phyloP scores from a whole-genome alignment of 2,888 invertebrate species.

The Eupithecia inturbata region DNA sequence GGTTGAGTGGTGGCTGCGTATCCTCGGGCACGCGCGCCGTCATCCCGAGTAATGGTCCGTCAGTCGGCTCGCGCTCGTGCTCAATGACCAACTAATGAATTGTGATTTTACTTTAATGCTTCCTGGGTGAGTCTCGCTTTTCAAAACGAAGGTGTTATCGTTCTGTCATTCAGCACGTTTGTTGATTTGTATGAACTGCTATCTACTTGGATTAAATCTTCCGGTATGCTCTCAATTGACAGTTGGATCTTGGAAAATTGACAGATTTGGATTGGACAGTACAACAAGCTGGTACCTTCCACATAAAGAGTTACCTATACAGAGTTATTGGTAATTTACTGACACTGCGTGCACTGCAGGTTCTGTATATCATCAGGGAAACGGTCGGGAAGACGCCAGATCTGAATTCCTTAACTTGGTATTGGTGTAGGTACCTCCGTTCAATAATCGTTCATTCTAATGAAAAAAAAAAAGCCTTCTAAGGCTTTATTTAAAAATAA shows the following conservation, averaged over 20 bases:
- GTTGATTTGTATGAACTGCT: slow-evolving; percentile 29
- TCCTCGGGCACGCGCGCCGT: slow-evolving; percentile 78
- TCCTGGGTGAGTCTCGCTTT: slow-evolving; percentile 72
- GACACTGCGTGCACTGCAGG: too few species aligned
- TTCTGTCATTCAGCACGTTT: slow-evolving; percentile 51
- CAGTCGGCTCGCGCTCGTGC: slow-evolving; percentile 63
- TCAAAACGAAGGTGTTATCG: slow-evolving; percentile 57
- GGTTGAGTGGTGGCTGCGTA: slow-evolving; percentile 52
- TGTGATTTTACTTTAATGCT: slow-evolving; percentile 71
- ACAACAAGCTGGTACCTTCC: not conserved
- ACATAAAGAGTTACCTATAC: not conserved
- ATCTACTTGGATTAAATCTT: slow-evolving; percentile 23
- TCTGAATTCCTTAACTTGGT: too few species aligned
- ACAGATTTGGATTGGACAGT: slow-evolving; percentile 3
- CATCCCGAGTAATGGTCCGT: slow-evolving; percentile 79
- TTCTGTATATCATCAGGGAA: too few species aligned
- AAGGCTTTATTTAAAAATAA: too few species aligned
- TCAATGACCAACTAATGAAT: slow-evolving; percentile 79
- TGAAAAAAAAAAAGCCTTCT: too few species aligned
- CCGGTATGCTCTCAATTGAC: slow-evolving; percentile 23
- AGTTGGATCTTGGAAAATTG: slow-evolving; percentile 17
- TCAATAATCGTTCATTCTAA: too few species aligned
- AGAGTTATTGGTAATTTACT: too few species aligned
- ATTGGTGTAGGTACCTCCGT: too few species aligned
- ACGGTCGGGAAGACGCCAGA: too few species aligned